Percentiles rank a stretch among this genome's conserved stretches.
Evolutionary conservation across 1,140 invertebrate species (phyloP).

Genomic region (Euura lappo): DNA sequence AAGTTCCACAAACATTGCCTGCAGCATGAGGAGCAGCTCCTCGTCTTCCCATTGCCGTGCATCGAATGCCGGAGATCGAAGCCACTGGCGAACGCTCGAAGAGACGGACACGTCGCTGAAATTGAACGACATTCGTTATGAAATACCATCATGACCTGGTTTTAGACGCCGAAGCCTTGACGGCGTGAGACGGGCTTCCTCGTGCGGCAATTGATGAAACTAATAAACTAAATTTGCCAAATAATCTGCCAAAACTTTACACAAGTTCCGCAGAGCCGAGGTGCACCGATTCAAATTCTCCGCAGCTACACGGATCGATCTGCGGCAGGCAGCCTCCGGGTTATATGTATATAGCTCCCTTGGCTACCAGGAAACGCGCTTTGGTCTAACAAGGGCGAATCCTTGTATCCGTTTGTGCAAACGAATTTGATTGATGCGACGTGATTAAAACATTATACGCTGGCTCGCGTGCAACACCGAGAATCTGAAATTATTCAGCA

Average conservation of each 20-base stretch:
- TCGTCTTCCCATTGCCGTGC: conserved; percentile 85
- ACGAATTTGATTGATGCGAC: not conserved
- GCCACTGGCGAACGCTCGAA: conserved; percentile 63
- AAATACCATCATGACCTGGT: not conserved
- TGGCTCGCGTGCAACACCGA: too few relatives aligned
- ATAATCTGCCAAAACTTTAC: not conserved
- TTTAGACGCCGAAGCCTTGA: not conserved
- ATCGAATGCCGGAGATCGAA: conserved; percentile 81
- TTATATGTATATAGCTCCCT: not conserved
- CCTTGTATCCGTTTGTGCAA: not conserved
- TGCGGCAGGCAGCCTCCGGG: not conserved
- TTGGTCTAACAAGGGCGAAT: not conserved
- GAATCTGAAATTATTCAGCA: too few relatives aligned
- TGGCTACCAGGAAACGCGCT: not conserved
- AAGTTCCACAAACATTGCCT: conserved; percentile 85
- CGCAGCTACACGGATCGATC: not conserved
- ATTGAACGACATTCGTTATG: conserved; percentile 26
- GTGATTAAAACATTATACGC: not conserved
- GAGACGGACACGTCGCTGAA: conserved; percentile 69
- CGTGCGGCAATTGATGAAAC: not conserved
- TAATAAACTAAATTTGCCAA: not conserved
- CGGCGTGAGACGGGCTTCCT: not conserved
- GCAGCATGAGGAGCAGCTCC: conserved; percentile 80
- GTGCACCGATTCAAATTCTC: not conserved
- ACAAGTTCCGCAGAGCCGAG: not conserved